Conservation (phyloP, 2,797 vertebrate species). For the Syncerus caffer region DNA sequence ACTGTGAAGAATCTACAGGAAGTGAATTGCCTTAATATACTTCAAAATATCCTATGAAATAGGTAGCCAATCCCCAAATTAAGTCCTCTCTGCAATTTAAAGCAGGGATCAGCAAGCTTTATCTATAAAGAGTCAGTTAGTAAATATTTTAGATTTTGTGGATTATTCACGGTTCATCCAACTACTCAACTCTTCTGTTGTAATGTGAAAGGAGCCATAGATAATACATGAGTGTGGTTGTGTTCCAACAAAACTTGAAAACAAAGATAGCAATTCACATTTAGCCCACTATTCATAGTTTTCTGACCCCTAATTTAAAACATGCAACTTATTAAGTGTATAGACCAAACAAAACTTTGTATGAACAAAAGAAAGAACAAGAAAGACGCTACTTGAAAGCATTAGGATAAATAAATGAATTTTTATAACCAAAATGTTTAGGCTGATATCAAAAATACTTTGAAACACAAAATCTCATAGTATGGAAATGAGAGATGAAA, state of each 20-base stretch:
- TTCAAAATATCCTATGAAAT: constrained; percentile 25
- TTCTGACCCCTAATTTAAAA: not conserved
- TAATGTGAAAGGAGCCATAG: not conserved
- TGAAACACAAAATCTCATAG: constrained; percentile 45
- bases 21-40: not conserved
- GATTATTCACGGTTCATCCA: not conserved
- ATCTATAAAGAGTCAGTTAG: not conserved
- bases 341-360: constrained; percentile 26
- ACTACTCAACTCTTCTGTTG: not conserved
- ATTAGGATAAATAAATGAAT: constrained; percentile 45
- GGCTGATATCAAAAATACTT: constrained; percentile 40
- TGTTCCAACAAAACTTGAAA: not conserved
- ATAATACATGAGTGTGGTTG: not conserved
- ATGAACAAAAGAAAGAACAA: constrained; percentile 47
- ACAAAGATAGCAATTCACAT: not conserved
- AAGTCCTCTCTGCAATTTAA: constrained; percentile 30
- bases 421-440: constrained; percentile 36
- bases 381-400: not conserved
- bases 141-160: constrained; percentile 24
- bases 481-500: constrained; percentile 44
- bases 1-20: not conserved
- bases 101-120: not conserved
- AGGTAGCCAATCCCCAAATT: not conserved
- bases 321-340: constrained; percentile 20
- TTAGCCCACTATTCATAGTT: not conserved